These are phyloP conservation scores for Cromileptes altivelis DNA, from an alignment of 2,113 vertebrate genomes.

Conservation along the genomic window DNA sequence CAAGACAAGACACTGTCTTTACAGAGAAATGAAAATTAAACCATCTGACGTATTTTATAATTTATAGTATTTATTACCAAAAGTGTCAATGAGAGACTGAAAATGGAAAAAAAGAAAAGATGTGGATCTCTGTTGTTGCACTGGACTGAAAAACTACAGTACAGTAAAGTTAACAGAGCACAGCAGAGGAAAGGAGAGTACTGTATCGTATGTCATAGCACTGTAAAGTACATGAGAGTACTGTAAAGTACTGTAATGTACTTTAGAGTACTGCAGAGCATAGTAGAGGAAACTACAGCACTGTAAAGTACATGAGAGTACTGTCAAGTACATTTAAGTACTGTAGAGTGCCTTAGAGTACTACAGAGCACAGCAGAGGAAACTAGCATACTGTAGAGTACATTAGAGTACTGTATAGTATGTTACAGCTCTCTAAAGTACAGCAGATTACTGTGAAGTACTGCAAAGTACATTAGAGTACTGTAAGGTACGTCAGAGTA, in stretches of 20 bases:
- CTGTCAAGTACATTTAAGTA: not conserved
- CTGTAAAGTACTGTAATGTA: not conserved
- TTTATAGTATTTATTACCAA: constrained; percentile 11
- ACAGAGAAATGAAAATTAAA: not conserved
- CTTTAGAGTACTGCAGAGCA: too few relatives aligned
- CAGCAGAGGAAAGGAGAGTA: too few relatives aligned
- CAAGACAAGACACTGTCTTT: not conserved
- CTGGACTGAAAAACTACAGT: constrained; percentile 10
- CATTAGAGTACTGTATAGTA: not conserved
- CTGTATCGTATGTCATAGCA: too few relatives aligned
- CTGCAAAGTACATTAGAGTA: not conserved
- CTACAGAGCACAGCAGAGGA: not conserved
- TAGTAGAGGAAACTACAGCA: not conserved
- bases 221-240: not conserved
- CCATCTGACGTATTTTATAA: not conserved
- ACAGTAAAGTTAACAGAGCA: not conserved
- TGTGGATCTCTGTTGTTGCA: too few relatives aligned
- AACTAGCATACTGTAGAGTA: not conserved
- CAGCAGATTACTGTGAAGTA: not conserved
- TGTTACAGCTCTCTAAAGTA: not conserved
- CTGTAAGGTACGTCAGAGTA: not conserved
- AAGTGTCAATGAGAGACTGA: constrained; percentile 7
- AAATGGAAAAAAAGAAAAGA: not conserved
- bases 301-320: not conserved
- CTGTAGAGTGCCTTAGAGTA: not conserved